Evolutionary conservation across 23 tunicate genomes (phyloP), one percentile per base, ranked within the genome.

Genomic region (Ascidia mentula): DNA sequence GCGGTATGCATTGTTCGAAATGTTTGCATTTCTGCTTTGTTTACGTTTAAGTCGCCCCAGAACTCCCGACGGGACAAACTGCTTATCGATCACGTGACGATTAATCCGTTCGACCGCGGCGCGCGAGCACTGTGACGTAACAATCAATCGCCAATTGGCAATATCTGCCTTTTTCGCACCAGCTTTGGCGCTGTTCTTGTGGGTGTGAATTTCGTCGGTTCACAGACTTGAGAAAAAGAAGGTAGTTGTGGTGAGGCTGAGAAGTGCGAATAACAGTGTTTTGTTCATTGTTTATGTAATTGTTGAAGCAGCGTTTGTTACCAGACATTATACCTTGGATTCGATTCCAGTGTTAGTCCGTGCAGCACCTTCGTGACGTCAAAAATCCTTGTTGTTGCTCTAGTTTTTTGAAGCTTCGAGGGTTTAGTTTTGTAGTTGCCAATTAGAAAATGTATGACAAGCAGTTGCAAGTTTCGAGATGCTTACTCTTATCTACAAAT

Each of bases 61-160:
- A 28, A n/a, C n/a, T n/a, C n/a, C n/a, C 65, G 65, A 53, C 22
- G 65, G 65, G 65, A 28, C 13, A 20, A n/a, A 53, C 24, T 53
- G 65, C 65, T 53, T 53, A 53, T 53, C 65, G 65, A 53, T 53
- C 65, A 53, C 65, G 65, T 53, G 65, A 53, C 13, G 28, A 9
- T 9, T 53, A 53, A 53, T 53, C 65, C 65, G 65, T 28, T 53
- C 12, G 65, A 53, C 24, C 24, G 65, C 24, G 65, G 24, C 65
- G 65, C 13, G 65, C 65, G 28, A 3, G 2, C 65, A 1, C 65
- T 9, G 65, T 53, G 65, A 53, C 65, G 65, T 53, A 6, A 53
- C 65, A 53, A 53, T 53, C 65, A 9, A 5, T 53, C 65, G 65
- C 28, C 65, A 9, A 26, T 53, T 26, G 65, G 65, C 65, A 53